Conservation (phyloP, 1,140 invertebrate species). For the Drosophila lini region DNA sequence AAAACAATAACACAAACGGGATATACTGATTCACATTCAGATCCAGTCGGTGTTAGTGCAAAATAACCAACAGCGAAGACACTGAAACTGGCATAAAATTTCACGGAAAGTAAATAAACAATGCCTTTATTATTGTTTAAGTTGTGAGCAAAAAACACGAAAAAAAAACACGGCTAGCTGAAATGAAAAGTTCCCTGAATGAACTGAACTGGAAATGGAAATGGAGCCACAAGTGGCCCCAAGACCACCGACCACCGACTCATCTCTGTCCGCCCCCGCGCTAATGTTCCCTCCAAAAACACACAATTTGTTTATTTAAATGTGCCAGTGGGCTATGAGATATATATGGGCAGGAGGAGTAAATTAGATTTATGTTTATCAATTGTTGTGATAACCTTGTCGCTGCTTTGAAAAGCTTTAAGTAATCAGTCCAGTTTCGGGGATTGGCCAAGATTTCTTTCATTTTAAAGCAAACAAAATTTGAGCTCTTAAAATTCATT, state of each 20-base stretch:
- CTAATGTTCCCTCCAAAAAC: constrained; percentile 24
- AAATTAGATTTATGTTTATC: constrained; percentile 56
- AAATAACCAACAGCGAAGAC: constrained; percentile 38
- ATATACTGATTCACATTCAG: constrained; percentile 8
- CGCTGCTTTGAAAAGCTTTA: constrained; percentile 19
- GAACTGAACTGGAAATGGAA: constrained; percentile 47
- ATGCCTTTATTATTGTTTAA: constrained; percentile 67
- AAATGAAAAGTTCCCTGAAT: constrained; percentile 51
- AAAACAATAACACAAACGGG: constrained; percentile 14
- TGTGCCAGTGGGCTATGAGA: constrained; percentile 53
- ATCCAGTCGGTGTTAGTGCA: constrained; percentile 4
- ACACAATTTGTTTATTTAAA: constrained; percentile 55
- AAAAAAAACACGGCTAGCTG: constrained; percentile 36
- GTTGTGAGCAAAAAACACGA: constrained; percentile 33
- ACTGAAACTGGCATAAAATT: constrained; percentile 50
- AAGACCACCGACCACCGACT: constrained; percentile 12
- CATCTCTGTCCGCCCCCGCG: constrained; percentile 23
- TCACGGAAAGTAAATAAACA: constrained; percentile 68
- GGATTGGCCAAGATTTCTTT: neutral
- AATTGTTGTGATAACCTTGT: constrained; percentile 60
- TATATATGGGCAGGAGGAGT: constrained; percentile 49
- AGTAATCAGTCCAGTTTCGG: constrained; percentile 6
- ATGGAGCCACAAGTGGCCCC: constrained; percentile 69
- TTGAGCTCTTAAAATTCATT: neutral
- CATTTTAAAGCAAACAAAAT: neutral